phyloP scores from a whole-genome alignment of 2,113 vertebrate species.

The Otus sunia region DNA sequence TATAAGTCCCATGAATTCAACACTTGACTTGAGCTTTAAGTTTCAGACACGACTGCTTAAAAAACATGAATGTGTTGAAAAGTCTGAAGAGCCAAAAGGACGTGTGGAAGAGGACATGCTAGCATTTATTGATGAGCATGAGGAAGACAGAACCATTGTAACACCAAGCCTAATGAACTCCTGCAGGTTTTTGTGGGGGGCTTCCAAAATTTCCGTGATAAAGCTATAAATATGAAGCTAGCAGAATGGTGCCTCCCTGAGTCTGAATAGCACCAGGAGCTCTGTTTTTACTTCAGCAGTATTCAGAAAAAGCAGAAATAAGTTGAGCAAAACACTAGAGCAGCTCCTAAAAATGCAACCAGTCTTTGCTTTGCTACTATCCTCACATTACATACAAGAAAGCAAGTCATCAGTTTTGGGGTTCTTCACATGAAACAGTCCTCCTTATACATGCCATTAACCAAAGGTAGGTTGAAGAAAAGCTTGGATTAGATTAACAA shows the following conservation, averaged over 20 bases:
- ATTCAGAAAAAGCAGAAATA: not conserved
- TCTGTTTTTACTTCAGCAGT: not conserved
- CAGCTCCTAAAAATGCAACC: not conserved
- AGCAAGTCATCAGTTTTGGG: not conserved
- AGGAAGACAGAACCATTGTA: not conserved
- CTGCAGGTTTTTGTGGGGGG: not conserved
- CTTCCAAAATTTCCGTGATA: not conserved
- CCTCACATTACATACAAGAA: not conserved
- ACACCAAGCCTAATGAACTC: not conserved
- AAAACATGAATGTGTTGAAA: accelerated
- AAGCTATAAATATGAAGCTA: not conserved
- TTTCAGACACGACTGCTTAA: not conserved
- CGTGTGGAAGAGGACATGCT: not conserved
- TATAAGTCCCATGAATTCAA: not conserved
- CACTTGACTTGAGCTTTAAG: not conserved
- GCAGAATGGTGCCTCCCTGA: not conserved
- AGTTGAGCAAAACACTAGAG: not conserved
- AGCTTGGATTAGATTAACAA: not conserved
- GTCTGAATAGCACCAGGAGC: not conserved
- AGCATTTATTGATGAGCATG: not conserved
- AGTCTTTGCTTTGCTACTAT: not conserved
- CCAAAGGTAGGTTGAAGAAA: not conserved
- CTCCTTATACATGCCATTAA: not conserved
- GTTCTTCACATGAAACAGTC: not conserved
- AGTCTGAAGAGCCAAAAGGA: not conserved